Evolutionary conservation across 2,888 invertebrate species (phyloP), one percentile per base, ranked within the genome.

Genomic region (Andrena hattorfiana): DNA sequence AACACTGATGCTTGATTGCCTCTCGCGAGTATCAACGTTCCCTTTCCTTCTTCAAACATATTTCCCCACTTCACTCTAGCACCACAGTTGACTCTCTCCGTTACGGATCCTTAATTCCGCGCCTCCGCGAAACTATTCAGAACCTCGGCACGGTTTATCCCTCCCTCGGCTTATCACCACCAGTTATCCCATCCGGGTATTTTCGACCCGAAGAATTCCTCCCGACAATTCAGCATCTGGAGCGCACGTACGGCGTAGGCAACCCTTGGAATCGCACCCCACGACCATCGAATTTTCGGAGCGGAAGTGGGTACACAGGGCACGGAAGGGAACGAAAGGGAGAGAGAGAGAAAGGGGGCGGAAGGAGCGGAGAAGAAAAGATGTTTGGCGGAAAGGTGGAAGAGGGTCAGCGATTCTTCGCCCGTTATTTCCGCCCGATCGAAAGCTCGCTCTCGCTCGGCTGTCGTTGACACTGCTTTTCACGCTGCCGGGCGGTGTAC

Each of bases 351-450:
- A 13, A 8, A 13, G 30, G 26, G 23, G 77, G 81, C 8, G 16
- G 1, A 7, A 56, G 81, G 70, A 81, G 60, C 72, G 5, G 10
- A 7, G 26, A 30, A 42, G 20, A 30, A 42, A 71, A 28, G 69
- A 48, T 78, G 68, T n/a, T 26, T 30, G 51, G 20, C 3, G 54
- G 30, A 28, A 54, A 30, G 54, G 68, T 59, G 54, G 28, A 63
- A 28, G 54, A 70, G 76, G 64, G 62, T 72, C 80, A 51, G 81
- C 84, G 87, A 87, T 90, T 90, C 89, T 90, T 89, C 76, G 83
- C 67, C 78, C 82, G 85, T 89, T 91, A 88, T 91, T 91, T 89
- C 86, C 85, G 85, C 68, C 84, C 83, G 84, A 86, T 84, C 81
- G 83, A 68, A 80, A 66, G 63, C 80, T 56, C 70, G 76, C 70